A percentile compares a stretch with the other conserved stretches of the same genome.
phyloP scores from a whole-genome alignment of 2,888 invertebrate genomes.

The Latrodectus hesperus region DNA sequence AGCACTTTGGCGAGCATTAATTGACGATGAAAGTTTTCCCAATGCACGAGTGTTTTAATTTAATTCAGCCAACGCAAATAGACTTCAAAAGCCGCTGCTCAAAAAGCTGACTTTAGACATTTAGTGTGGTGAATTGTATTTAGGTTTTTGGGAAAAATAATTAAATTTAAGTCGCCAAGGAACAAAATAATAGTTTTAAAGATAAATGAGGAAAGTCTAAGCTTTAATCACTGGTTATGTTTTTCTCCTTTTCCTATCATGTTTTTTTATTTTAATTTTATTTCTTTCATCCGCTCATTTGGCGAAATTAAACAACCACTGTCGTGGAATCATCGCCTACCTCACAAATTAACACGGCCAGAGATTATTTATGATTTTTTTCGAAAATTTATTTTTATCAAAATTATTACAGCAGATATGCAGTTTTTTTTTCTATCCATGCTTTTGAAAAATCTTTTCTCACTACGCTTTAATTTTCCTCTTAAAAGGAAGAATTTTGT shows the following conservation, averaged over 20 bases:
- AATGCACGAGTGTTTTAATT: slow-evolving; percentile 17
- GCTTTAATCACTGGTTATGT: slow-evolving; percentile 29
- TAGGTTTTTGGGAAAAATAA: slow-evolving; percentile 16
- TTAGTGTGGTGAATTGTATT: slow-evolving; percentile 10
- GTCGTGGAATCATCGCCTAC: slow-evolving; percentile 3
- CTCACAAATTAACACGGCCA: slow-evolving; percentile 28
- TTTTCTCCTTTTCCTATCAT: not conserved
- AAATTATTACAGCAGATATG: not conserved
- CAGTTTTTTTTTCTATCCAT: not conserved
- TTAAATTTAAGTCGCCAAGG: slow-evolving; percentile 42
- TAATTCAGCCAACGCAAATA: slow-evolving; percentile 36
- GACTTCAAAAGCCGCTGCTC: slow-evolving; percentile 33
- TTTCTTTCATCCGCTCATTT: not conserved
- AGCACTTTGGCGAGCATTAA: not conserved
- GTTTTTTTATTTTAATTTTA: not conserved
- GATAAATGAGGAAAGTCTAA: slow-evolving; percentile 56
- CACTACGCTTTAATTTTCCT: not conserved
- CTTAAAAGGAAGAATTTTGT: slow-evolving; percentile 25
- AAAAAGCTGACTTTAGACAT: not conserved
- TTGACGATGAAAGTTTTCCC: not conserved
- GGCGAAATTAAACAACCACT: not conserved
- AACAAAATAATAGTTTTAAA: slow-evolving; percentile 56
- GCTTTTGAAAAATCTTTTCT: not conserved
- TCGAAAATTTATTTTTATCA: not conserved
- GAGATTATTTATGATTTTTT: not conserved